phyloP scores from a whole-genome alignment of 2,113 vertebrate species.

The Eulemur rufifrons region DNA sequence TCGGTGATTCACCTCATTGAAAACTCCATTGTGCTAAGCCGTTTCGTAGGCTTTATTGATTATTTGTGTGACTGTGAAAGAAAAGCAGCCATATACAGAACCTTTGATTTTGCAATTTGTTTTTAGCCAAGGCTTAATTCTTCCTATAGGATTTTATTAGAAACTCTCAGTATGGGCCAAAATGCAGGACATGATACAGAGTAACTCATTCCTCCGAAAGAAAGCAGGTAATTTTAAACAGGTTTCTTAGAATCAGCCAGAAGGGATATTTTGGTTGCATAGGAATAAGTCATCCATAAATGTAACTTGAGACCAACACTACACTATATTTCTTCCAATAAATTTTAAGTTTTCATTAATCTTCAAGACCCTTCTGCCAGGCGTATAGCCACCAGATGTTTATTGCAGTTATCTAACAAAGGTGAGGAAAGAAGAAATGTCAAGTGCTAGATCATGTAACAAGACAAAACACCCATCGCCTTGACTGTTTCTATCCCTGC shows the following conservation, averaged over 20 bases:
- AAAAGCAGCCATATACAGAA: background rate
- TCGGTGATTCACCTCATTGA: background rate
- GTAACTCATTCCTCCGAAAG: background rate
- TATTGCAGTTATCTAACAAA: background rate
- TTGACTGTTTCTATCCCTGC: background rate
- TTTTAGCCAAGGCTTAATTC: slow-evolving; percentile 22
- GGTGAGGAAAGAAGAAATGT: background rate
- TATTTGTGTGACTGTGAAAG: background rate
- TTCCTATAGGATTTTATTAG: background rate
- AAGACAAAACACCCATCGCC: background rate
- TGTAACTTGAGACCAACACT: background rate
- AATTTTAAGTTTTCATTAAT: slow-evolving; percentile 24
- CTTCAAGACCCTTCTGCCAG: background rate
- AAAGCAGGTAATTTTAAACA: background rate
- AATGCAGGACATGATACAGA: background rate
- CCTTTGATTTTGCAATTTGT: slow-evolving; percentile 18
- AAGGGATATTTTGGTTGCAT: background rate
- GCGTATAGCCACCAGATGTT: background rate
- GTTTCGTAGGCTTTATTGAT: background rate
- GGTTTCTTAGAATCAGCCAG: background rate
- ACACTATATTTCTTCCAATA: background rate
- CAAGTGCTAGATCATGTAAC: background rate
- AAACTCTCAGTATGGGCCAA: background rate
- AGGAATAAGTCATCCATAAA: background rate
- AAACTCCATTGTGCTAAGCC: background rate